Evolutionary conservation across 2,797 vertebrate species (phyloP).

Genomic region (Rhyacichthys aspro): DNA sequence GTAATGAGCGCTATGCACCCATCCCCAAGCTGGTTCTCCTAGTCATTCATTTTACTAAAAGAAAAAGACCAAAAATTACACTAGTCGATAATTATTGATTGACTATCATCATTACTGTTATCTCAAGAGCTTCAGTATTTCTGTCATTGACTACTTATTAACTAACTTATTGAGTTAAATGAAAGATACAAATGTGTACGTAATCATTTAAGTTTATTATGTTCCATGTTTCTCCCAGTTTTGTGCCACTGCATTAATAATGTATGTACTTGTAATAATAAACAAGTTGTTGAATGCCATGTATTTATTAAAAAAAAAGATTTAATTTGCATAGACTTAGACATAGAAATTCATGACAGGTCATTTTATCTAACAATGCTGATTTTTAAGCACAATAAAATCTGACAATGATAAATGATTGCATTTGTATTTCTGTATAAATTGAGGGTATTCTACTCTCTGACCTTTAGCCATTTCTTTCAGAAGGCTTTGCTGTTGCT

Average conservation of each 20-base stretch:
- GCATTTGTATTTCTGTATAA: conserved; percentile 72
- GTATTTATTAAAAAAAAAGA: no score
- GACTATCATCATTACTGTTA: no score
- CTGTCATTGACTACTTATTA: no score
- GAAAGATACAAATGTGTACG: no score
- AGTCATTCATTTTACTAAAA: not conserved
- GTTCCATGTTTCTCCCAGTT: no score
- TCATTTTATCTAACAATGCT: conserved; percentile 31
- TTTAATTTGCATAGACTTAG: conserved; percentile 17
- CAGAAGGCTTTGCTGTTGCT: conserved; percentile 48
- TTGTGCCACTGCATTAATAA: no score
- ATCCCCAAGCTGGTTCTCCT: not conserved
- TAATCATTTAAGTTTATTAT: no score
- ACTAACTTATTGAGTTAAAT: no score
- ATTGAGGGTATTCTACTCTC: conserved; percentile 51
- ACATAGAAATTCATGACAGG: conserved; percentile 31
- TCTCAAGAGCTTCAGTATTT: no score
- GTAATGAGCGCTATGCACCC: not conserved
- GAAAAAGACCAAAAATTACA: not conserved
- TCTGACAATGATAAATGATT: conserved; percentile 52
- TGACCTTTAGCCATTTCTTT: conserved; percentile 70
- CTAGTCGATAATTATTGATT: no score
- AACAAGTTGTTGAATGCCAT: no score
- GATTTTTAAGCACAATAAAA: conserved; percentile 44
- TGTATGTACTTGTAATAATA: no score